Percentiles rank a stretch among this genome's conserved stretches.
These are phyloP conservation scores for Drosophila pseudoobscura DNA, from an alignment of 1,140 invertebrate genomes.

Conservation along the genomic window DNA sequence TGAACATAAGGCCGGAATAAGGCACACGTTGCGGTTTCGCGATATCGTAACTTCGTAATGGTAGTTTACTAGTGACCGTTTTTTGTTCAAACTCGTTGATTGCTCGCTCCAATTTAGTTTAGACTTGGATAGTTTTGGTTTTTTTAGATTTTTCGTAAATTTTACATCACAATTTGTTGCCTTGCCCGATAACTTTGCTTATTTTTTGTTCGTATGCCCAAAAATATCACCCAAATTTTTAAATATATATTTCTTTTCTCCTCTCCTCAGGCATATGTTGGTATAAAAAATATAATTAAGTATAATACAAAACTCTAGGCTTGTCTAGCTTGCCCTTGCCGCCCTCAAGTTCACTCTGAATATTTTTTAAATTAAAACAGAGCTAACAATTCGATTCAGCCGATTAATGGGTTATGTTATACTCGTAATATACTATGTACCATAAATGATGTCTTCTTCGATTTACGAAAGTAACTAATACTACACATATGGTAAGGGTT, in stretches of 20 bases:
- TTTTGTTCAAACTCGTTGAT: constrained; percentile 26
- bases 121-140: constrained; percentile 5
- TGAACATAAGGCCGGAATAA: constrained; percentile 78
- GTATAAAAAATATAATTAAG: constrained; percentile 36
- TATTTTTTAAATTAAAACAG: too few relatives aligned
- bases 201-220: constrained; percentile 21
- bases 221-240: constrained; percentile 58
- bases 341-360: too few relatives aligned
- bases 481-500: too few relatives aligned
- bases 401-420: too few relatives aligned
- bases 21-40: constrained; percentile 66
- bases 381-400: too few relatives aligned
- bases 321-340: neutral
- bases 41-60: constrained; percentile 35
- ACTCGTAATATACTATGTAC: too few relatives aligned
- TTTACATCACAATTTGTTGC: constrained; percentile 72
- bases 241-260: neutral
- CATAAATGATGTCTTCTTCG: too few relatives aligned
- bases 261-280: constrained; percentile 10
- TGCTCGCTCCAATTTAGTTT: constrained; percentile 21
- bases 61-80: constrained; percentile 24
- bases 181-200: constrained; percentile 43
- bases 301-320: neutral
- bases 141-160: constrained; percentile 20
- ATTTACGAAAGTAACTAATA: too few relatives aligned